phyloP scores from a whole-genome alignment of 2,113 vertebrate species.

The Ailurus styani region DNA sequence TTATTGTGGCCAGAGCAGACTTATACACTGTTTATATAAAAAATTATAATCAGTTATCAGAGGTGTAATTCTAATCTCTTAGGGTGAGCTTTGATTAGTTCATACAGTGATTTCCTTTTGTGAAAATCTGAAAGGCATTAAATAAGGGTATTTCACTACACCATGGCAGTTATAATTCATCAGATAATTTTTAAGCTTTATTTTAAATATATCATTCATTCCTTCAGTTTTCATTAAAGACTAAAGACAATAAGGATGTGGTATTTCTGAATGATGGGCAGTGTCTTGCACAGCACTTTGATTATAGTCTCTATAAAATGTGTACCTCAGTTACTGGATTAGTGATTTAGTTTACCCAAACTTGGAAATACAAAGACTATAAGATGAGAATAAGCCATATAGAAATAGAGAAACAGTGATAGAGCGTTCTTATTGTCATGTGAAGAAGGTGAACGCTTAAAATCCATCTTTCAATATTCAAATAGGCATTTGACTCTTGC shows the following conservation, averaged over 20 bases:
- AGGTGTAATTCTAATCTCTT: background rate
- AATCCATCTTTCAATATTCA: background rate
- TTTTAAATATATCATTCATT: background rate
- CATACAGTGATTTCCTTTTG: background rate
- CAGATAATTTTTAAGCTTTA: background rate
- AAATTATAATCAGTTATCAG: background rate
- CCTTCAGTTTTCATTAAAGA: constrained; percentile 9
- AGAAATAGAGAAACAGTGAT: background rate
- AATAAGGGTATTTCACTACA: background rate
- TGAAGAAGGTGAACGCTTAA: background rate
- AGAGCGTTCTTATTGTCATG: background rate
- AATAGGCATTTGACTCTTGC: background rate
- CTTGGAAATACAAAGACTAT: background rate
- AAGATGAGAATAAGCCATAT: background rate
- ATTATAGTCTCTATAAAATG: no score
- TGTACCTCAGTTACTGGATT: background rate
- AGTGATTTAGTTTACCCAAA: background rate
- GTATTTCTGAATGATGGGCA: background rate
- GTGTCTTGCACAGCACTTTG: no score
- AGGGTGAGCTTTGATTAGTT: background rate
- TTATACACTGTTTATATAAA: background rate
- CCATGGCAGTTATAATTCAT: background rate
- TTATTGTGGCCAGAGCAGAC: background rate
- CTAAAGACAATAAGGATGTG: background rate
- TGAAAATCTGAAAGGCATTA: background rate